Evolutionary conservation across 2,113 vertebrate genomes (phyloP), one percentile per base, ranked within the genome.

Genomic region (Pseudopodoces humilis): DNA sequence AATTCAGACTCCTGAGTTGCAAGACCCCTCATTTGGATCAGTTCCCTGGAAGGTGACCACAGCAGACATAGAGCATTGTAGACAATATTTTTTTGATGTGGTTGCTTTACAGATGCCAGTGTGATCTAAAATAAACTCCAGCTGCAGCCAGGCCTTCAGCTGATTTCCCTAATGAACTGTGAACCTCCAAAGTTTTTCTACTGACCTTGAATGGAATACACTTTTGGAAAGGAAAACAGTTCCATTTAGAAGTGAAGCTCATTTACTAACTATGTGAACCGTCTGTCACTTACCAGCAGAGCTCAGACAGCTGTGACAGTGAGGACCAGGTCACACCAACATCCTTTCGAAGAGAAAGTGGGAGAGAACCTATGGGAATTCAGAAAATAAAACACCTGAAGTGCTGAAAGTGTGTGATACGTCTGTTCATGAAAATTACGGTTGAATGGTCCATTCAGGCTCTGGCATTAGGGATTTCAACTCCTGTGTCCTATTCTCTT

Each of bases 81-180:
- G 90, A 96, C 86, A 94, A 91, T 46, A 75, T 77, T 90, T 95
- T 90, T 90, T 96, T 65, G 2, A 90, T 96, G 71, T 44, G 2
- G 0, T 81, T 79, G 21, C 52, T 96, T 96, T 71, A 88, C 94
- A 97, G 88, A 97, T 97, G 93, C 93, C 96, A 97, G 75, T 6
- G 9, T 86, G 94, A 96, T 96, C 95, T 96, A 95, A 96, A 97
- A 97, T 96, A 96, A 88, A 92, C 82, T 97, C 85, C 94, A 95
- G 95, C 90, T 97, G 96, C 63, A 96, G 39, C 65, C 83, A 92
- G 79, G 62, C 75, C 78, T 86, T 97, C 95, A 93, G 75, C 88
- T 95, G 95, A 97, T 97, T 98, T 97, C 97, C 97, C 97, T 90
- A 93, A 95, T 96, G 97, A 98, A 94, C 96, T 96, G 83, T 93